Evolutionary conservation across 2,113 vertebrate genomes (phyloP).

Genomic region (Acinonyx jubatus): DNA sequence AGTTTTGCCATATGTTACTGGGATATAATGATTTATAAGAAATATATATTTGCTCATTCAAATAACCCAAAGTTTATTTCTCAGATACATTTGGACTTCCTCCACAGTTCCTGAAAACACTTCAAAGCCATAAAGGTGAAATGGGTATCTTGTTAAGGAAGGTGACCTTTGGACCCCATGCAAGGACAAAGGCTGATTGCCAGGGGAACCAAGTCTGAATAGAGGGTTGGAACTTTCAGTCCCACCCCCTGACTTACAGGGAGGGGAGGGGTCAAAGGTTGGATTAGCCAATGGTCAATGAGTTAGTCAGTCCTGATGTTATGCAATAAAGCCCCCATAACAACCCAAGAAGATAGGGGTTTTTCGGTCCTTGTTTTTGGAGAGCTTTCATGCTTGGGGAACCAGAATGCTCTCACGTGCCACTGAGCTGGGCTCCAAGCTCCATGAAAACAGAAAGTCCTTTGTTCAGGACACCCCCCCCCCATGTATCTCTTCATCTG

Average conservation of each 20-base stretch:
- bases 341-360: background rate
- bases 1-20: background rate
- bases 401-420: background rate
- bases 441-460: background rate
- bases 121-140: background rate
- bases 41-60: background rate
- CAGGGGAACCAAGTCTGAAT: background rate
- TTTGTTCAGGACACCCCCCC: background rate
- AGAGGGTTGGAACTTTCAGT: background rate
- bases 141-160: background rate
- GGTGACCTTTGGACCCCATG: background rate
- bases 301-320: background rate
- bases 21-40: background rate
- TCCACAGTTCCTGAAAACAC: background rate
- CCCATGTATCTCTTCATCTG: background rate
- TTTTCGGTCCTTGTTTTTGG: background rate
- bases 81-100: background rate
- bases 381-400: background rate
- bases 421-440: background rate
- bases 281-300: background rate
- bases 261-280: background rate
- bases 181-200: background rate
- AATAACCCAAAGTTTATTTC: background rate
- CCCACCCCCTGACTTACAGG: background rate
- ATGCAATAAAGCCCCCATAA: background rate